Evolutionary conservation across 2,888 invertebrate species (phyloP), one percentile per base, ranked within the genome.

Genomic region (Aleiodes alternator): DNA sequence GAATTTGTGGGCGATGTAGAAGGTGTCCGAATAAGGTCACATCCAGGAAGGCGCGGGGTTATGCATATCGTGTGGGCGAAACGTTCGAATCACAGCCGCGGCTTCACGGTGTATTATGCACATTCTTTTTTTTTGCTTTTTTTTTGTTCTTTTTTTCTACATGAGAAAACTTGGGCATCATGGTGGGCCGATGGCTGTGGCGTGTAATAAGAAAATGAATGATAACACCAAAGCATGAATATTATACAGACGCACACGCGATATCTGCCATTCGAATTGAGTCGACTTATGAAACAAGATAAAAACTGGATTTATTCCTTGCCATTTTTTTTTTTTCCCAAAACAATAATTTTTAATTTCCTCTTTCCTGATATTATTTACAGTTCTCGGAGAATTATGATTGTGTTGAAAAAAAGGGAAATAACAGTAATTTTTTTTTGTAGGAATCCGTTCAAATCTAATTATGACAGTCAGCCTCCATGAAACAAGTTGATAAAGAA

Each of bases 21-120:
- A 87, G 87, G 85, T 86, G 85, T 86, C 88, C 88, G 87, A 88
- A 88, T 88, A 88, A 88, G 87, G 88, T 87, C 84, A 86, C 85
- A 84, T 82, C 82, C 80, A 76, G 82, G 83, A 81, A 84, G 83
- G 82, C 83, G 79, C 79, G 71, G 80, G 66, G 61, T 55, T 77
- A 71, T 76, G 59, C 69, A 76, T 76, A 38, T n/a, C 11, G 66
- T 66, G 82, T 80, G 82, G 82, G 81, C 80, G 81, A 66, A 29
- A 29, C 78, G 66, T 73, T 74, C 75, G 79, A 73, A 79, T 76
- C 78, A 51, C 75, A 79, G 76, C 78, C 75, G 76, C 80, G 80
- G 80, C 61, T 53, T 61, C 53, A 59, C 16, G 14, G 43, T 73
- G 38, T 31, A 55, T 55, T 66, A 43, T 66, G 48, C 43, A 29